Evolutionary conservation across 2,113 vertebrate species (phyloP), one percentile per base, ranked within the genome.

Genomic region (Cebus imitator): DNA sequence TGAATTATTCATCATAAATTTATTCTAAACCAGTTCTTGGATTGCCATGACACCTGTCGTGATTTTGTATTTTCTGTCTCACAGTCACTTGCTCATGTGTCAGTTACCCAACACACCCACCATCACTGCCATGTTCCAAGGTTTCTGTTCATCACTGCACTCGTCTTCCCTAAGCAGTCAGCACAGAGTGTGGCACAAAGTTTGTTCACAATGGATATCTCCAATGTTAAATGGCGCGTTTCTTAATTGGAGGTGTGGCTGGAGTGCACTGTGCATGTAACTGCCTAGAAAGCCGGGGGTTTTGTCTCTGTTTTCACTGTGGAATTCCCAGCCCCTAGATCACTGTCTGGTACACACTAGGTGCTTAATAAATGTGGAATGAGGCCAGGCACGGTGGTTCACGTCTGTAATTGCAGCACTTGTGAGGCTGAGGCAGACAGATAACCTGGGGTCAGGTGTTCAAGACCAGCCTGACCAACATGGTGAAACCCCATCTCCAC

Each of bases 1-100:
- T 96, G 80, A 96, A 90, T 85, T 92, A 96, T 87, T 94, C 87
- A 84, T 58, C 70, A 90, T 68, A 95, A 84, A 90, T 43, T 14
- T 75, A 92, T 72, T 87, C 85, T 50, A 45, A 87, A 90, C 18
- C 37, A 90, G 35, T 80, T 83, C 75, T 66, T 88, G 37, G 87
- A 45, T 87, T 89, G 52, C 50, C 82, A 50, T 61, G 89, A 94
- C 52, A 73, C 89, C 86, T 95, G 82, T 95, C 95, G 79, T 21
- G 1, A 72, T 32, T 94, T 80, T 81, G 20, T 45, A 88, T 88
- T 90, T 94, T 95, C 79, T 70, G 23, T 91, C 64, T 89, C 78
- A 43, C 13, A 78, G 55, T 90, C 82, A 78, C 10, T 78, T 64
- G 61, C 27, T 84, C 30, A 43, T 35, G 52, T 73, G 43, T 83